Percentiles rank a stretch among this genome's conserved stretches.
Conservation (phyloP, 1,140 invertebrate genomes). For the Mamestra configurata region DNA sequence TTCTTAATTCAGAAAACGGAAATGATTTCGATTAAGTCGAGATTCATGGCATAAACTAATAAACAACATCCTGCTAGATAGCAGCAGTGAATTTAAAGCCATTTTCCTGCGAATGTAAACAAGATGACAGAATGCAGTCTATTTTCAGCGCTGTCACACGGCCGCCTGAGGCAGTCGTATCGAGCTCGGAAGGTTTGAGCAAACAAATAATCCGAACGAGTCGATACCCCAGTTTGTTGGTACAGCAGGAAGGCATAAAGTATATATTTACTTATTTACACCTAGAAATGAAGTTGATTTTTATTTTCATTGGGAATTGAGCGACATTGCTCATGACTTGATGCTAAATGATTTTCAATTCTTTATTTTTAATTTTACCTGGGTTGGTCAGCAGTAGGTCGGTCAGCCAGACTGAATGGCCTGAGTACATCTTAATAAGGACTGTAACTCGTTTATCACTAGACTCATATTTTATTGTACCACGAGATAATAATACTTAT, state of each 20-base stretch:
- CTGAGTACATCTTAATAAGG: too few species aligned
- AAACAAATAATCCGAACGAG: conserved; percentile 31
- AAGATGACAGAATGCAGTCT: background rate
- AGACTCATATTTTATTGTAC: too few species aligned
- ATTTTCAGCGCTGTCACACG: conserved; percentile 13
- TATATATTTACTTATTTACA: conserved; percentile 6
- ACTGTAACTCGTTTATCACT: too few species aligned
- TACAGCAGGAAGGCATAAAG: background rate
- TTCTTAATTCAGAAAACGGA: too few species aligned
- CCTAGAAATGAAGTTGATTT: background rate
- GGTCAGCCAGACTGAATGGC: too few species aligned
- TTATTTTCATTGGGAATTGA: background rate
- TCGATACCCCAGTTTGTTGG: conserved; percentile 7
- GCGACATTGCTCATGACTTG: too few species aligned
- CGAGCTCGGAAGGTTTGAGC: conserved; percentile 15
- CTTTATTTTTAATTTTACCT: too few species aligned
- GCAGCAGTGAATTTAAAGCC: background rate
- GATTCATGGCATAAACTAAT: background rate
- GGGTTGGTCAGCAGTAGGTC: too few species aligned
- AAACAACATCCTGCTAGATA: background rate
- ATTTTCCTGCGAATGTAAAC: background rate
- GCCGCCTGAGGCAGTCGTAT: background rate
- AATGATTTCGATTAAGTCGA: too few species aligned
- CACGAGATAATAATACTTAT: too few species aligned
- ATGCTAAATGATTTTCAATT: too few species aligned